Evolutionary conservation across 2,888 invertebrate species (phyloP).

Genomic region (Andrena dorsata): DNA sequence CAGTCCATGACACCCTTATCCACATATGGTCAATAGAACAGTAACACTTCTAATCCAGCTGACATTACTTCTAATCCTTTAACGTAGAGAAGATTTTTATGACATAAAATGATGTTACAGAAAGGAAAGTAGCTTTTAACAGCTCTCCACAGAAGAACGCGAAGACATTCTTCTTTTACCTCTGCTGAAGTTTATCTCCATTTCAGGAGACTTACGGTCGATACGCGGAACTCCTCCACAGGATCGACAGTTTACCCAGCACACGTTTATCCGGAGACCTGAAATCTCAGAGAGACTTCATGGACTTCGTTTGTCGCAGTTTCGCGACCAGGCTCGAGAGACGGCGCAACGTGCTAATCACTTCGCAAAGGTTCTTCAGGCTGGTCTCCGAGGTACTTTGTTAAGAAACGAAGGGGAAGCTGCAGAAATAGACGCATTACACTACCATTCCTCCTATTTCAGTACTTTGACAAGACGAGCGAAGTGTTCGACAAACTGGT

Average conservation of each 20-base stretch:
- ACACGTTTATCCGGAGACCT: slow-evolving; percentile 86
- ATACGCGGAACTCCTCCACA: slow-evolving; percentile 91
- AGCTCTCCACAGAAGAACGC: no score
- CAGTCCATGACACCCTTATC: no score
- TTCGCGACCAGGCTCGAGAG: slow-evolving; percentile 91
- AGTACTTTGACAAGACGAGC: slow-evolving; percentile 89
- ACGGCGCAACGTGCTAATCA: slow-evolving; percentile 90
- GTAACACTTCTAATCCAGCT: no score
- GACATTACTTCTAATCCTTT: no score
- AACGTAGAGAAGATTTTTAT: no score
- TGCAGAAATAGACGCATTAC: not conserved
- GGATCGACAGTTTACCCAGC: slow-evolving; percentile 88
- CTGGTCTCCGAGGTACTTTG: slow-evolving; percentile 88
- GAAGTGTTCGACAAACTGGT: slow-evolving; percentile 89
- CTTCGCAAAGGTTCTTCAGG: slow-evolving; percentile 91
- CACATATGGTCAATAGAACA: no score
- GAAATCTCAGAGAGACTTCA: slow-evolving; percentile 91
- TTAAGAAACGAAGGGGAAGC: not conserved
- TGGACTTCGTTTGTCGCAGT: slow-evolving; percentile 93
- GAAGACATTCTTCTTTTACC: not conserved
- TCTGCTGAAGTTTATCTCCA: not conserved
- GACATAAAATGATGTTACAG: no score
- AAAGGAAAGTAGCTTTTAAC: no score
- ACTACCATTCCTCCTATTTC: slow-evolving; percentile 52
- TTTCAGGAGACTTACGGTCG: slow-evolving; percentile 90